Evolutionary conservation across 2,888 invertebrate genomes (phyloP).

Genomic region (Zaprionus bogoriensis): DNA sequence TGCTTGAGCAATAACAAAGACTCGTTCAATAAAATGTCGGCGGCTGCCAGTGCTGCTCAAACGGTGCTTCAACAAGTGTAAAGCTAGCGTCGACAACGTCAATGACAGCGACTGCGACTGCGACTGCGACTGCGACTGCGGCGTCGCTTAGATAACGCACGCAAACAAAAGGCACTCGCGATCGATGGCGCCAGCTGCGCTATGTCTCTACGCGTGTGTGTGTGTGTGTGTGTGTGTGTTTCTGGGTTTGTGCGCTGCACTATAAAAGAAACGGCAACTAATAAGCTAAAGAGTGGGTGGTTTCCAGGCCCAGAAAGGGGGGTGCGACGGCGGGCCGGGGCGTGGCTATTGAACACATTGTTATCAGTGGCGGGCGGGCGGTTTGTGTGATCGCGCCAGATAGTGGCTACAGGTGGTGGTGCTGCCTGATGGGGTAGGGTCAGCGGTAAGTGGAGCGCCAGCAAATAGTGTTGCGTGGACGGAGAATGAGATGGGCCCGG

Average conservation of each 20-base stretch:
- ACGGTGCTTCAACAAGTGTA: slow-evolving; percentile 36
- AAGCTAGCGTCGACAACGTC: slow-evolving; percentile 1
- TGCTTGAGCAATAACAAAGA: no score
- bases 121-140: slow-evolving; percentile 1
- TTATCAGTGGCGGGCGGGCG: slow-evolving; percentile 8
- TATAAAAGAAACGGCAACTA: slow-evolving; percentile 9
- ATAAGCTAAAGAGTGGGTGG: slow-evolving; percentile 21
- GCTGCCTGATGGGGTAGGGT: neutral
- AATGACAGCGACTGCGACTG: slow-evolving; percentile 1
- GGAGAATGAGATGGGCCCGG: no score
- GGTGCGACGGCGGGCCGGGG: neutral
- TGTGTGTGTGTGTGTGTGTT: slow-evolving; percentile 26
- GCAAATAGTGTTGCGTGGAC: neutral
- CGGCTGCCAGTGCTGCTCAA: slow-evolving; percentile 26
- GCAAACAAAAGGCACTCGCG: slow-evolving; percentile 42
- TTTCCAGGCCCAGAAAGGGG: neutral
- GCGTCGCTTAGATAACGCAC: slow-evolving; percentile 46
- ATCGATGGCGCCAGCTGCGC: slow-evolving; percentile 53
- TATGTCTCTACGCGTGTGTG: no score
- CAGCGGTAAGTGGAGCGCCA: neutral
- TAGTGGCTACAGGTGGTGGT: neutral
- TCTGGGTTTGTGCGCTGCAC: neutral
- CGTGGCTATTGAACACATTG: no score
- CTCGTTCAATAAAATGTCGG: no score
- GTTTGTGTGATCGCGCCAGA: neutral